A percentile compares a stretch with the other conserved stretches of the same genome.
Evolutionary conservation across 2,888 invertebrate genomes (phyloP).

Genomic region (Lapara coniferarum): DNA sequence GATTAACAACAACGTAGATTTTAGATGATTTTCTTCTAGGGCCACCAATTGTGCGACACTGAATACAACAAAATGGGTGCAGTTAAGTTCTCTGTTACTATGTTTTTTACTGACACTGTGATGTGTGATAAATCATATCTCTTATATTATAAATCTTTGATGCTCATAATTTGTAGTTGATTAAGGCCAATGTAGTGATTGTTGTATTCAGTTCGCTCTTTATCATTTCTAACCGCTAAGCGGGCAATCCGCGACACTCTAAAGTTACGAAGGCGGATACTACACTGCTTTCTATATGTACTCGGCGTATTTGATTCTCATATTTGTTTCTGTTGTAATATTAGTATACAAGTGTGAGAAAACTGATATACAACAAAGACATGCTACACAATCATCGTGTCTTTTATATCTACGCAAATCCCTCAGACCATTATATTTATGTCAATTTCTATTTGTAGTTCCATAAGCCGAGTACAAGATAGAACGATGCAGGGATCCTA

Average conservation of each 20-base stretch:
- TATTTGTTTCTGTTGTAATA: conserved; percentile 21
- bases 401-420: background rate
- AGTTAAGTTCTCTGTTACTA: too few relatives aligned
- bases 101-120: background rate
- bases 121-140: background rate
- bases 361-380: background rate
- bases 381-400: background rate
- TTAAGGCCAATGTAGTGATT: background rate
- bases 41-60: conserved; percentile 67
- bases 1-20: conserved; percentile 81
- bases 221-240: conserved; percentile 75
- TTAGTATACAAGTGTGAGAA: too few relatives aligned
- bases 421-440: background rate
- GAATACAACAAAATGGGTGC: conserved; percentile 57
- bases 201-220: conserved; percentile 66
- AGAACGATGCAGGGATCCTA: conserved; percentile 66
- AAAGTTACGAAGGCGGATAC: conserved; percentile 76
- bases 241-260: conserved; percentile 75
- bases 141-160: background rate
- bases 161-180: background rate
- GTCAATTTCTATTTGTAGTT: conserved; percentile 27
- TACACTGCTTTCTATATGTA: conserved; percentile 66
- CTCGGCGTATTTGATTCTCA: conserved; percentile 44
- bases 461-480: conserved; percentile 62
- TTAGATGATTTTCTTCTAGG: conserved; percentile 72